Base-by-base conservation (phyloP, 2,888 invertebrate species). In the Orchesella flavescens region DNA sequence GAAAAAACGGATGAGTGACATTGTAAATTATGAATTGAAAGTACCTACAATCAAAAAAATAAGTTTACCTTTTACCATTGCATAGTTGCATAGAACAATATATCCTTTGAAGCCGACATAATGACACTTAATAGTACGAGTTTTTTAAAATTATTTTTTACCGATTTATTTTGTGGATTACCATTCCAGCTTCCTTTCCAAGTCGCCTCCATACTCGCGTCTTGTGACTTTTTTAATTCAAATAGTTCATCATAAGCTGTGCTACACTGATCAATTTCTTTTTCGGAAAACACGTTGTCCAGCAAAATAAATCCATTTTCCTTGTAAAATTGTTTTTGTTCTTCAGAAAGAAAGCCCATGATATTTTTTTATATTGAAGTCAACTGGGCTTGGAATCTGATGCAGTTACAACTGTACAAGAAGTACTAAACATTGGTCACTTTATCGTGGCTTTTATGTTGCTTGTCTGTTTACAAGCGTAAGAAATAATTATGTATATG, bases 11-110 rank as follows among this genome's bases (percentile, higher is more conserved):
- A 91, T 43, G 91, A 91, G 86, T 93, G 92, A 90, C 91, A 92
- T 89, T 93, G 93, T 10, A 93, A 89, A 89, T 92, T 92, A 89
- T 93, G 93, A 61, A 93, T 92, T 0, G 92, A 92, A 89, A 92
- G 92, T 7, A 93, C 92, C 71, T 59, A 34, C 3, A 24, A 23
- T 12, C 34, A 34, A 34, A 34, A 4, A n/a, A n/a, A n/a, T n/a
- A n/a, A 7, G 34, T 34, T 34, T 4, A 34, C 34, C 34, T n/a
- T n/a, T n/a, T n/a, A n/a, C n/a, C n/a, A n/a, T n/a, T n/a, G n/a
- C n/a, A n/a, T n/a, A n/a, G n/a, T n/a, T n/a, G n/a, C n/a, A n/a
- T n/a, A n/a, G n/a, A n/a, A n/a, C n/a, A n/a, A n/a, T n/a, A n/a
- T n/a, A n/a, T n/a, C n/a, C n/a, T n/a, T n/a, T n/a, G n/a, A n/a